These are phyloP conservation scores for Sturnus vulgaris DNA, from an alignment of 2,113 vertebrate genomes.

Conservation along the genomic window DNA sequence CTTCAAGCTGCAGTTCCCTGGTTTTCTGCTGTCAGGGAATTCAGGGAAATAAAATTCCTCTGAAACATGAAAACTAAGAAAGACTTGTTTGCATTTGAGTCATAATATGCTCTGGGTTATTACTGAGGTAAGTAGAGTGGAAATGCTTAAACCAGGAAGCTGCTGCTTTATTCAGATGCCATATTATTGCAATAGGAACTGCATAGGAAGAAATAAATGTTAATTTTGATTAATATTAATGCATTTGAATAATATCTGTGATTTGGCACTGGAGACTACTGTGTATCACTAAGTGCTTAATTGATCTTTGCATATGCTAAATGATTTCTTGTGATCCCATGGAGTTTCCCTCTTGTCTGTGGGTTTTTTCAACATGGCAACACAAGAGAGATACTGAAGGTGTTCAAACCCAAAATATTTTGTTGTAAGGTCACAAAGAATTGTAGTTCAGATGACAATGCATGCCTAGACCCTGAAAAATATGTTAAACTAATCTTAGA, in stretches of 20 bases:
- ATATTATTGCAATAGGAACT: neutral
- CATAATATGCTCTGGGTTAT: neutral
- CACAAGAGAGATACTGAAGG: neutral
- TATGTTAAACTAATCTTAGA: neutral
- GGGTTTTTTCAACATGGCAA: neutral
- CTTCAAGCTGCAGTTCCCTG: neutral
- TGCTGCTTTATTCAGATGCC: neutral
- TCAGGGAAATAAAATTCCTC: neutral
- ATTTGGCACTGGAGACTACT: neutral
- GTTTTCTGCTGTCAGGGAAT: neutral
- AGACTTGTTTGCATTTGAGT: neutral
- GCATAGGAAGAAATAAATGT: neutral
- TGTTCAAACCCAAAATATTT: neutral
- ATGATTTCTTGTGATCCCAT: neutral
- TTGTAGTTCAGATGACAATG: neutral
- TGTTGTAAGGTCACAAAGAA: neutral
- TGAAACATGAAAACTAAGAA: neutral
- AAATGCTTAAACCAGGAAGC: neutral
- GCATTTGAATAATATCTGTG: neutral
- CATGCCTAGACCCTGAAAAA: neutral
- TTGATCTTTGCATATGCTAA: neutral
- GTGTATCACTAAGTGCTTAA: neutral
- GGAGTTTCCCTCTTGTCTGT: neutral
- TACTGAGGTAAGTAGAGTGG: neutral
- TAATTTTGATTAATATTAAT: neutral